Percentiles rank a stretch among this genome's conserved stretches.
Conservation (phyloP, 2,797 vertebrate species). For the Thalassophryne amazonica region DNA sequence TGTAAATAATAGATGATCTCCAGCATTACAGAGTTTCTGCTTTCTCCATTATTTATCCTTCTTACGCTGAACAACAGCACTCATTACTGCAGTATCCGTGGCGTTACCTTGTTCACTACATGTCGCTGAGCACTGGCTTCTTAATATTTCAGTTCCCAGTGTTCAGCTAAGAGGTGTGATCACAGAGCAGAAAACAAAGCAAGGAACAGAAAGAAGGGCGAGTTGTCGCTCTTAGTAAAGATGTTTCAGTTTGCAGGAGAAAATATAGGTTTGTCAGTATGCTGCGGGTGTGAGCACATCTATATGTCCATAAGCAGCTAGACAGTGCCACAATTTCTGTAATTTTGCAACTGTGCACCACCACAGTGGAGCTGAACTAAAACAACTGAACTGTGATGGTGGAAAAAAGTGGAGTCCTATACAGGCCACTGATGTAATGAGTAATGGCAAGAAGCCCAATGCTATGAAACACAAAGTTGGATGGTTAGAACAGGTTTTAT, state of each 20-base stretch:
- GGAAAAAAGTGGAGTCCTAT: too few relatives aligned
- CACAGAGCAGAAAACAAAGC: slow-evolving; percentile 2
- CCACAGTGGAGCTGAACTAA: too few relatives aligned
- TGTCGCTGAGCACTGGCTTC: slow-evolving; percentile 4
- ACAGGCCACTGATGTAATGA: too few relatives aligned
- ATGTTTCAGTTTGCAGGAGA: slow-evolving; percentile 11
- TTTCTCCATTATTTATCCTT: slow-evolving; percentile 61
- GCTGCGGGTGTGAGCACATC: not conserved
- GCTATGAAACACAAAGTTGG: too few relatives aligned
- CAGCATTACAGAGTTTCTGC: slow-evolving; percentile 49
- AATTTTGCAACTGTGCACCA: too few relatives aligned
- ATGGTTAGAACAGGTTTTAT: too few relatives aligned
- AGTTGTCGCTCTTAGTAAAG: slow-evolving; percentile 15
- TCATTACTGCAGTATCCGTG: slow-evolving; percentile 41
- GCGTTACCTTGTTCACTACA: slow-evolving; percentile 2
- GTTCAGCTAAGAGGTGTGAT: slow-evolving; percentile 22
- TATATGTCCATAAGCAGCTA: too few relatives aligned
- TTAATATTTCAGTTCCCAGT: slow-evolving; percentile 24
- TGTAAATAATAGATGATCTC: slow-evolving; percentile 73
- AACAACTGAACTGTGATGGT: too few relatives aligned
- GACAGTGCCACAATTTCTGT: too few relatives aligned
- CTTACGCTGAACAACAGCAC: slow-evolving; percentile 37
- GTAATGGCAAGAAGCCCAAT: too few relatives aligned
- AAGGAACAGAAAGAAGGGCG: not conserved
- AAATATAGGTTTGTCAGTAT: not conserved